Percentiles rank a stretch among this genome's conserved stretches.
phyloP scores from a whole-genome alignment of 37 sponge, comb jelly and placozoan species.

The Bolinopsis microptera region DNA sequence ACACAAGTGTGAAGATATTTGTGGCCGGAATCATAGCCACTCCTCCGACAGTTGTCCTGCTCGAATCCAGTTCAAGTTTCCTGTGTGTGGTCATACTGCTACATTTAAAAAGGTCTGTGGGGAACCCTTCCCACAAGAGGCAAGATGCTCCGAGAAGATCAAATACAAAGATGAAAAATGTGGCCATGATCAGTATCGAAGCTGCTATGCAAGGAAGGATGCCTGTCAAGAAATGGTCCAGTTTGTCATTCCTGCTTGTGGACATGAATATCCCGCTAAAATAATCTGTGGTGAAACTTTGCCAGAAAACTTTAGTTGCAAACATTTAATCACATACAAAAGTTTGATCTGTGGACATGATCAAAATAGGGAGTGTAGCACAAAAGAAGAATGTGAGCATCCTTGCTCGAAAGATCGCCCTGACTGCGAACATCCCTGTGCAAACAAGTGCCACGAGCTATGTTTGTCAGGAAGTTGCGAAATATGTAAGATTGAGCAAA shows the following conservation, averaged over 20 bases:
- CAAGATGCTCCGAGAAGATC: too few relatives aligned
- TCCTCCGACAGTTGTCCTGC: background rate
- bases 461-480: background rate
- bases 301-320: background rate
- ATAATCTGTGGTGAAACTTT: too few relatives aligned
- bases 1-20: background rate
- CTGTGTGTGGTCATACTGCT: background rate
- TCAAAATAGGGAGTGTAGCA: background rate
- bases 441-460: conserved; percentile 70
- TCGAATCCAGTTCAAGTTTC: background rate
- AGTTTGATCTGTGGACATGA: background rate
- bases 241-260: too few relatives aligned
- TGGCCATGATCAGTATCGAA: too few relatives aligned
- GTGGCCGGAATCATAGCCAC: background rate
- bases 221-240: too few relatives aligned
- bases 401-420: conserved; percentile 68
- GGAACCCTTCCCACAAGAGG: background rate
- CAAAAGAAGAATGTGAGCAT: conserved; percentile 48
- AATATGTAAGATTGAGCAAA: conserved; percentile 67
- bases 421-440: conserved; percentile 81
- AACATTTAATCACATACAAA: background rate
- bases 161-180: too few relatives aligned
- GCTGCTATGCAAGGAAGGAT: too few relatives aligned
- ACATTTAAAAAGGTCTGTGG: background rate
- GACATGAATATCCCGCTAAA: too few relatives aligned